Evolutionary conservation across 2,797 vertebrate genomes (phyloP), one percentile per base, ranked within the genome.

Genomic region (Limnodromus scolopaceus): DNA sequence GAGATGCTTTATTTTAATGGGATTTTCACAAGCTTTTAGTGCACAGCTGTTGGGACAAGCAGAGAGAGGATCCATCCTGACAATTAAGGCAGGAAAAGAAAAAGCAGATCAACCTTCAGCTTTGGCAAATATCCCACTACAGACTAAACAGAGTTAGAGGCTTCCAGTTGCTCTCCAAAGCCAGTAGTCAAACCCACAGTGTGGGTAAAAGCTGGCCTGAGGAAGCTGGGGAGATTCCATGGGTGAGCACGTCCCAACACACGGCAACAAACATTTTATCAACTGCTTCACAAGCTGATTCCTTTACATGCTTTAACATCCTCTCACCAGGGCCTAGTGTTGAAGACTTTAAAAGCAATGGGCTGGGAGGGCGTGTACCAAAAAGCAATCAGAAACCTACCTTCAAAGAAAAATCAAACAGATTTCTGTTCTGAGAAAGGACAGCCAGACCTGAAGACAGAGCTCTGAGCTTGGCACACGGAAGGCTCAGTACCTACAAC

Each of bases 101-200:
- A 65, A 1, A 5, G 14, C 57, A 72, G 13, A 76, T 24, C 13
- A 83, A 41, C 53, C n/a, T 41, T 48, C 75, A 87, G 66, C n/a
- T 64, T 84, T 64, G 36, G 16, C 18, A 90, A n/a, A 18, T 66
- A 34, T 36, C 30, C 72, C 23, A 1, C 34, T 25, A 55, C 3
- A 57, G 39, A 36, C 63, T 43, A 77, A 48, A 36, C 18, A 54
- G 12, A 60, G 28, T 34, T 55, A 55, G 14, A 25, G 57, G 48
- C 32, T 65, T 60, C 28, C 30, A 65, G 38, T 11, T 69, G 30
- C 19, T 65, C 71, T 87, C 64, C 38, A 76, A 53, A 84, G 43
- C 15, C 60, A 84, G 14, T 0, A 0, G 69, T 55, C 16, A 10
- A 57, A 51, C 34, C 8, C 2, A 1, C 7, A 43, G 18, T 2